Evolutionary conservation across 1,140 invertebrate genomes (phyloP).

Genomic region (Asobara japonica): DNA sequence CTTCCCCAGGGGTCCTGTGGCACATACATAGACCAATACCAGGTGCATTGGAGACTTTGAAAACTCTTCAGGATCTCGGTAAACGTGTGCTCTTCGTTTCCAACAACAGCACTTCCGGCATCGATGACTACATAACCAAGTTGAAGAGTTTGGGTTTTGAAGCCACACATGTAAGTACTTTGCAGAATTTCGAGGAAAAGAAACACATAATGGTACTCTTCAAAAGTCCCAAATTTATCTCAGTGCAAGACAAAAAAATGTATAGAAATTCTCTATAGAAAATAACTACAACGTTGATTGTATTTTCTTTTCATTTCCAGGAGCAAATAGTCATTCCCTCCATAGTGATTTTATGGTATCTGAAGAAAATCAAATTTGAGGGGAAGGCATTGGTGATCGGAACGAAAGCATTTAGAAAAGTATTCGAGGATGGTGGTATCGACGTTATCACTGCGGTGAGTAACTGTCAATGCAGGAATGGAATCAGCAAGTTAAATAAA

Average conservation of each 20-base stretch:
- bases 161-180: conserved; percentile 60
- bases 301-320: conserved; percentile 44
- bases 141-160: conserved; percentile 54
- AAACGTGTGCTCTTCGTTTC: conserved; percentile 78
- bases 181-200: no score
- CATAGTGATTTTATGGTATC: conserved; percentile 57
- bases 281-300: no score
- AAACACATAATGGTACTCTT: no score
- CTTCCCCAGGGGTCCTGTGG: conserved; percentile 73
- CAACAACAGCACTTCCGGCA: conserved; percentile 72
- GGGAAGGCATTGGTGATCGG: conserved; percentile 62
- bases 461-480: no score
- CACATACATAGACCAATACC: conserved; percentile 56
- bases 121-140: conserved; percentile 51
- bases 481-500: conserved; percentile 19
- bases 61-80: conserved; percentile 68
- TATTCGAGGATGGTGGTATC: conserved; percentile 44
- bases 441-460: conserved; percentile 43
- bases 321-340: conserved; percentile 60
- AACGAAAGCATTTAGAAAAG: conserved; percentile 33
- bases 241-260: no score
- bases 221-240: no score
- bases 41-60: conserved; percentile 66
- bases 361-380: conserved; percentile 61
- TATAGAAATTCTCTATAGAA: no score